These are phyloP conservation scores for Dioctria linearis DNA, from an alignment of 2,888 invertebrate genomes.

Conservation along the genomic window DNA sequence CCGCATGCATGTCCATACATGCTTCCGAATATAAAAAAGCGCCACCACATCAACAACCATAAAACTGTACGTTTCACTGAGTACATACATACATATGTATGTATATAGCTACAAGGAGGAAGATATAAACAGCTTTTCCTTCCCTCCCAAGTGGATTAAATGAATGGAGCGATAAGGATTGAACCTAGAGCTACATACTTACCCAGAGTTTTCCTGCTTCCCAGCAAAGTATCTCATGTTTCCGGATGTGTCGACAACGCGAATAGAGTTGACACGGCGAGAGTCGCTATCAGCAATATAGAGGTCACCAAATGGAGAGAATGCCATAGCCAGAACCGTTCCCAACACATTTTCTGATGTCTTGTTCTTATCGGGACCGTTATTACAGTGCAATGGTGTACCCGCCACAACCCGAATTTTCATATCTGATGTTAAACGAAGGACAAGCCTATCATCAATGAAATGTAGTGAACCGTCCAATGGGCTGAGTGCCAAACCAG, in stretches of 20 bases:
- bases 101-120: background rate
- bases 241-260: conserved; percentile 90
- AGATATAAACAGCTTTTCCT: conserved; percentile 12
- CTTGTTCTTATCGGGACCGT: conserved; percentile 77
- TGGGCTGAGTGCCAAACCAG: conserved; percentile 94
- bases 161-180: conserved; percentile 40
- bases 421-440: conserved; percentile 92
- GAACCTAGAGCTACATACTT: conserved; percentile 55
- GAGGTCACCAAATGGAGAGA: conserved; percentile 91
- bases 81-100: no score
- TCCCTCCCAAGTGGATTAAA: conserved; percentile 29
- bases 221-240: conserved; percentile 94
- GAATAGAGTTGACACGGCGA: conserved; percentile 84
- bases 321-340: conserved; percentile 90
- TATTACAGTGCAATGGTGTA: conserved; percentile 90
- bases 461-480: conserved; percentile 95
- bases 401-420: conserved; percentile 95
- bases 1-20: background rate
- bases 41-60: background rate
- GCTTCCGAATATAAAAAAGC: conserved; percentile 23
- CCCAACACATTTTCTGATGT: conserved; percentile 82
- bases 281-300: conserved; percentile 96
- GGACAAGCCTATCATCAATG: conserved; percentile 93
- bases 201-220: conserved; percentile 76
- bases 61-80: conserved; percentile 11